A percentile compares a stretch with the other conserved stretches of the same genome.
phyloP scores from a whole-genome alignment of 2,888 invertebrate genomes.

The Polyommatus iphigenia region DNA sequence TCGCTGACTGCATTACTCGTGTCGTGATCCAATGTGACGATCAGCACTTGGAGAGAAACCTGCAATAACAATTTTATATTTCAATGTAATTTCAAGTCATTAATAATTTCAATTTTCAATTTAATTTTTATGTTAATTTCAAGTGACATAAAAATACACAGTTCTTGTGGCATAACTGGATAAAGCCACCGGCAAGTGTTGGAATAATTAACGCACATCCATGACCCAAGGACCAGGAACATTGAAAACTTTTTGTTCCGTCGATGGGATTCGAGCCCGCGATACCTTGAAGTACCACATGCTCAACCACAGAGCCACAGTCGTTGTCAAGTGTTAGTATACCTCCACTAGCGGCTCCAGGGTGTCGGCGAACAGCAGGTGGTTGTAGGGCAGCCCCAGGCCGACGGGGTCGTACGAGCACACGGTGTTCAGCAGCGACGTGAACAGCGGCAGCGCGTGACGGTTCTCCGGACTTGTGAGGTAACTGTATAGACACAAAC shows the following conservation, averaged over 20 bases:
- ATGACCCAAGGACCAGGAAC: too few species aligned
- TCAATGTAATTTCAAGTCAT: too few species aligned
- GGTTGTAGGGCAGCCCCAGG: slow-evolving; percentile 98
- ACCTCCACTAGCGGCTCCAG: slow-evolving; percentile 95
- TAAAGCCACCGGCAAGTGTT: not conserved
- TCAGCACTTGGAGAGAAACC: slow-evolving; percentile 94
- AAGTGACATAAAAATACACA: not conserved
- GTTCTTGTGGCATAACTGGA: not conserved
- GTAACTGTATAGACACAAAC: slow-evolving; percentile 65
- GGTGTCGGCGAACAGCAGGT: slow-evolving; percentile 95
- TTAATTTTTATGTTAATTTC: too few species aligned
- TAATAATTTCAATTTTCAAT: too few species aligned
- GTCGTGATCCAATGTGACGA: slow-evolving; percentile 98
- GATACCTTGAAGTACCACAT: too few species aligned
- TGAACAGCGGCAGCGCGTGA: slow-evolving; percentile 98
- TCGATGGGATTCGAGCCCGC: too few species aligned
- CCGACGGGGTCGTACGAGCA: slow-evolving; percentile 99
- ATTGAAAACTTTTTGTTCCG: too few species aligned
- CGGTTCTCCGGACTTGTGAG: slow-evolving; percentile 89
- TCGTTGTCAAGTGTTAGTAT: not conserved
- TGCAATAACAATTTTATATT: slow-evolving; percentile 39
- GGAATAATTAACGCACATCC: too few species aligned
- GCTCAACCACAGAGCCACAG: not conserved
- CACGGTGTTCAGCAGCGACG: slow-evolving; percentile 97
- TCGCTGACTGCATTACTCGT: slow-evolving; percentile 80